Base-by-base conservation (phyloP, 2,113 vertebrate genomes). In the Cyrtonyx montezumae region DNA sequence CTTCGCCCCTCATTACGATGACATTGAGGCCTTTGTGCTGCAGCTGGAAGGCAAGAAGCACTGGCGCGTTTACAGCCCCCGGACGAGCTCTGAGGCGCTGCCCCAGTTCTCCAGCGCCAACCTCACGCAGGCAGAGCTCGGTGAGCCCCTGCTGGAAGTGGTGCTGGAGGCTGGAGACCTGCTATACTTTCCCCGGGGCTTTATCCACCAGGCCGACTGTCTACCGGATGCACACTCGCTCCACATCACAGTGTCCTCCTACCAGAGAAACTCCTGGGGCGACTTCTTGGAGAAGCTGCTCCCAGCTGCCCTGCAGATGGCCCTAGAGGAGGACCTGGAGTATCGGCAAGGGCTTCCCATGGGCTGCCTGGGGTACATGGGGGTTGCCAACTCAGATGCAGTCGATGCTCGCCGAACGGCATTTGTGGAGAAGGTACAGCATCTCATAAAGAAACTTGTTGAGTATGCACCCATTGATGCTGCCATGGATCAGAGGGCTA, bases 1-100 rank as follows among this genome's bases (percentile, higher is more conserved):
- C 56, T 99, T 99, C 21, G 99, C 99, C 9, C 99, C 99, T 11
- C 99, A 99, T 97, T 99, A 99, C 18, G 99, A 99, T 5, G 99
- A 99, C 96, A 99, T 99, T 7, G 99, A 99, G 95, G 99, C 99
- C 2, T 99, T 99, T 17, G 98, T 99, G 81, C 88, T 99, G 94
- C 99, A 99, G 97, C 96, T 99, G 96, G 99, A 99, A 93, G 99
- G 99, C 13, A 99, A 98, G 96, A 99, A 99, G 93, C 98, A 97
- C 93, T 99, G 99, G 99, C 97, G 98, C 5, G 98, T 99, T 26
- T 99, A 99, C 97, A 97, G 94, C 37, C 99, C 99, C 8, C 98
- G 98, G 96, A 98, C 79, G 32, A 94, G 76, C 0, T 23, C 79
- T 0, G 98, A 98, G 69, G 94, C 97, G 26, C 91, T 98, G 66